Conservation (phyloP, 2,797 vertebrate species). For the Diplodus sargus region DNA sequence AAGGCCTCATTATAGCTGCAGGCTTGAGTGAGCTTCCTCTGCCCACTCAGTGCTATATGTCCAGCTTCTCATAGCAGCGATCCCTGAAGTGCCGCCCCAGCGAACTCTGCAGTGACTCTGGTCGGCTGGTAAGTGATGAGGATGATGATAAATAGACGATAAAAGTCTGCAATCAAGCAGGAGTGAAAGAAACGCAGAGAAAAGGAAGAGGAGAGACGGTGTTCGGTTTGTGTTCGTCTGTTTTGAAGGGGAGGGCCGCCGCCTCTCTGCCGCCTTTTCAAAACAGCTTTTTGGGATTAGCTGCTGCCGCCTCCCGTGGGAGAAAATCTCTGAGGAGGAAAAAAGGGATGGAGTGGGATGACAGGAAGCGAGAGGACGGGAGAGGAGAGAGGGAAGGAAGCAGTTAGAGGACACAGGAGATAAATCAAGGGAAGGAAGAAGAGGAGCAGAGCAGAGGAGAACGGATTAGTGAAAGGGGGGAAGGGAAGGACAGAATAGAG, state of each 20-base stretch:
- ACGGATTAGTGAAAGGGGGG: not conserved
- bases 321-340: conserved; percentile 54
- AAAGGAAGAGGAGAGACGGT: not conserved
- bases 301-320: conserved; percentile 44
- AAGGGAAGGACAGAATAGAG: not conserved
- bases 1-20: conserved; percentile 39
- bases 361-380: conserved; percentile 33
- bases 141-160: conserved; percentile 13
- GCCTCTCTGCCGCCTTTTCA: conserved; percentile 36
- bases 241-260: conserved; percentile 9
- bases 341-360: conserved; percentile 46
- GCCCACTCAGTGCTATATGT: conserved; percentile 21
- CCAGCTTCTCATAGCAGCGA: conserved; percentile 8
- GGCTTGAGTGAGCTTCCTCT: conserved; percentile 31
- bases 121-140: conserved; percentile 12
- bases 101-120: conserved; percentile 27
- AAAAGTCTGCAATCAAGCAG: conserved; percentile 19
- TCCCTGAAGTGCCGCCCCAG: conserved; percentile 21
- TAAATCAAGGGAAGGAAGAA: not conserved
- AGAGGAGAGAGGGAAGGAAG: not conserved
- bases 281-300: conserved; percentile 61
- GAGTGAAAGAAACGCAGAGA: not conserved
- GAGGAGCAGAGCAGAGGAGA: not conserved
- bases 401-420: not conserved
- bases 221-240: conserved; percentile 27